A percentile compares a stretch with the other conserved stretches of the same genome.
Evolutionary conservation across 2,888 invertebrate species (phyloP).

Genomic region (Uloborus plumipes): DNA sequence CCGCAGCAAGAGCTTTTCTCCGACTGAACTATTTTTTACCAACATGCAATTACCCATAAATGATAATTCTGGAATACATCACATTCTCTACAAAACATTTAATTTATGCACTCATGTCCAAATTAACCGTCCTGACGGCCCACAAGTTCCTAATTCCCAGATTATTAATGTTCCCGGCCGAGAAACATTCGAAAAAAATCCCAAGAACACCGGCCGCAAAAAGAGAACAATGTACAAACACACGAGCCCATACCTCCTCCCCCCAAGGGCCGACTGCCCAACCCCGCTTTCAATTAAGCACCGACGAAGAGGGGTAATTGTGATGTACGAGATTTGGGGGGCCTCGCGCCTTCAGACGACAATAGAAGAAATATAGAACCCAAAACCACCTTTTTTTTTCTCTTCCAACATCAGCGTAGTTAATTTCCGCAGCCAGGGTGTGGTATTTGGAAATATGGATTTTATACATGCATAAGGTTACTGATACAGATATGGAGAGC

Average conservation of each 20-base stretch:
- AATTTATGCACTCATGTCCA: neutral
- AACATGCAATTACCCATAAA: no score
- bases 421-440: neutral
- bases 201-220: neutral
- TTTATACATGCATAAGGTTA: conserved; percentile 3
- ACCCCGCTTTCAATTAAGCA: conserved; percentile 52
- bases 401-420: neutral
- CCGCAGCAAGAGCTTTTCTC: no score
- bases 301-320: conserved; percentile 17
- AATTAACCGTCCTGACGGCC: neutral
- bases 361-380: conserved; percentile 12
- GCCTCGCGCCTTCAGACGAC: conserved; percentile 24
- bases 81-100: neutral
- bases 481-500: neutral
- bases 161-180: neutral
- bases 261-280: conserved; percentile 19
- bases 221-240: neutral
- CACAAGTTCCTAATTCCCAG: neutral
- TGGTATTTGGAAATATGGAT: neutral
- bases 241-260: conserved; percentile 18
- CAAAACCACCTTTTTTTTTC: neutral
- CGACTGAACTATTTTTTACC: no score
- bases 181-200: conserved; percentile 1
- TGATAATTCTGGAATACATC: no score
- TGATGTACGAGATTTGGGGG: conserved; percentile 10